Conservation (phyloP, 2,888 invertebrate genomes). For the Macrophya alboannulata region DNA sequence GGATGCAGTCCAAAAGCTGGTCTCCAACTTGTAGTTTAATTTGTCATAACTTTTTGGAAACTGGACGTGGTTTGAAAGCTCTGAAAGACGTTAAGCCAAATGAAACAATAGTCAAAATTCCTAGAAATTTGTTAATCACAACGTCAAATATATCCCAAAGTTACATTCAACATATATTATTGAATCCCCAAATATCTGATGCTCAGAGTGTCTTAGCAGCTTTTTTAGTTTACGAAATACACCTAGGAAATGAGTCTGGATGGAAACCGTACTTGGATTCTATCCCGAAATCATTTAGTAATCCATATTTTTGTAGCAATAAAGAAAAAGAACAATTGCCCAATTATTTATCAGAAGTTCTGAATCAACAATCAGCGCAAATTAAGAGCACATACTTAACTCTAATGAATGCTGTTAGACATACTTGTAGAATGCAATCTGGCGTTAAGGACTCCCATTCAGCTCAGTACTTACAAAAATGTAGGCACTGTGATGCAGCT, state of each 20-base stretch:
- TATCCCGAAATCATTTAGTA: slow-evolving; percentile 85
- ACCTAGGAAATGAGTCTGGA: slow-evolving; percentile 81
- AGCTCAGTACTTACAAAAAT: slow-evolving; percentile 64
- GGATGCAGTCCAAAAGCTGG: slow-evolving; percentile 71
- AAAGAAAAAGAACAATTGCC: slow-evolving; percentile 83
- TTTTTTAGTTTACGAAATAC: slow-evolving; percentile 87
- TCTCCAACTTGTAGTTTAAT: slow-evolving; percentile 66
- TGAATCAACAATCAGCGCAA: slow-evolving; percentile 62
- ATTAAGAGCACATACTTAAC: slow-evolving; percentile 66
- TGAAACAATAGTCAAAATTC: slow-evolving; percentile 82
- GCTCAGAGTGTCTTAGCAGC: slow-evolving; percentile 89
- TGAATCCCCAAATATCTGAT: slow-evolving; percentile 64
- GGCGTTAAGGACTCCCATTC: not conserved
- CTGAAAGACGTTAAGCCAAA: slow-evolving; percentile 76
- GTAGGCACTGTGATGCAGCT: slow-evolving; percentile 78
- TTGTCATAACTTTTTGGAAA: slow-evolving; percentile 82
- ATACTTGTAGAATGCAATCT: not conserved
- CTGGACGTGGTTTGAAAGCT: slow-evolving; percentile 89
- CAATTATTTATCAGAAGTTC: slow-evolving; percentile 81
- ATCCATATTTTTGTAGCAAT: slow-evolving; percentile 86
- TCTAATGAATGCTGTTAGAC: slow-evolving; percentile 64
- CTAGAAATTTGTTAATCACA: slow-evolving; percentile 81
- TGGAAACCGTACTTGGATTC: slow-evolving; percentile 87
- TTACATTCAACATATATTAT: slow-evolving; percentile 68
- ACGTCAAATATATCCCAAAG: slow-evolving; percentile 76